Evolutionary conservation across 1,140 invertebrate genomes (phyloP).

Genomic region (Trypoxylus dichotomus): DNA sequence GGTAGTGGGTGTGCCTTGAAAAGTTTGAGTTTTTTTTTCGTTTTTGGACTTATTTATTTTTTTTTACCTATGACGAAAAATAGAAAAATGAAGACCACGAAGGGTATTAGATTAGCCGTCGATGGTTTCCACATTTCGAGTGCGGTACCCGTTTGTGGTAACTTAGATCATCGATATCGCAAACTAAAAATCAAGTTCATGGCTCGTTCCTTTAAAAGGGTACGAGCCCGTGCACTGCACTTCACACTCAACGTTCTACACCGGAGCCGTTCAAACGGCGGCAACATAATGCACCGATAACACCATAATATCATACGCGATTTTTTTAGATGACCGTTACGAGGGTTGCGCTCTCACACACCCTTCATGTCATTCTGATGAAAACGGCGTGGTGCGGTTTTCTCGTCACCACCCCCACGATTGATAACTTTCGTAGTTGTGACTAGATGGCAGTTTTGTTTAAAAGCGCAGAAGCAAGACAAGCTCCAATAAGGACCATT

Average conservation of each 20-base stretch:
- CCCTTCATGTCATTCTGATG: slow-evolving; percentile 44
- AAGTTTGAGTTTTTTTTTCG: neutral
- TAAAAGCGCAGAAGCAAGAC: slow-evolving; percentile 39
- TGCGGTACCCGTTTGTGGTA: slow-evolving; percentile 37
- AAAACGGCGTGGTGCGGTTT: slow-evolving; percentile 40
- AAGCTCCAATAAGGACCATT: slow-evolving; percentile 22
- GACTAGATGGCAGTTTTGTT: slow-evolving; percentile 42
- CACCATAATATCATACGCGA: slow-evolving; percentile 37
- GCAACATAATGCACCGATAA: slow-evolving; percentile 35
- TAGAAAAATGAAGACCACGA: slow-evolving; percentile 43
- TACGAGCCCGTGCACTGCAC: slow-evolving; percentile 35
- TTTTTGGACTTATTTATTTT: neutral
- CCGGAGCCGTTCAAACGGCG: slow-evolving; percentile 23
- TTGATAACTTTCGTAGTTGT: slow-evolving; percentile 36
- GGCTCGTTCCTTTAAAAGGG: slow-evolving; percentile 37
- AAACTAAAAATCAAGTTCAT: slow-evolving; percentile 47
- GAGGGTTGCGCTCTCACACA: slow-evolving; percentile 39
- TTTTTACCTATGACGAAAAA: slow-evolving; percentile 48
- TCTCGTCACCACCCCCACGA: slow-evolving; percentile 43
- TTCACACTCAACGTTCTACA: slow-evolving; percentile 27
- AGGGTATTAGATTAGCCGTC: slow-evolving; percentile 39
- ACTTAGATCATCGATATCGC: slow-evolving; percentile 47
- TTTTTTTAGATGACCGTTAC: slow-evolving; percentile 22
- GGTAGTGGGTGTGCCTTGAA: slow-evolving; percentile 46
- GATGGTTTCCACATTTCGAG: slow-evolving; percentile 45